Evolutionary conservation across 2,888 invertebrate genomes (phyloP).

Genomic region (Timandra comae): DNA sequence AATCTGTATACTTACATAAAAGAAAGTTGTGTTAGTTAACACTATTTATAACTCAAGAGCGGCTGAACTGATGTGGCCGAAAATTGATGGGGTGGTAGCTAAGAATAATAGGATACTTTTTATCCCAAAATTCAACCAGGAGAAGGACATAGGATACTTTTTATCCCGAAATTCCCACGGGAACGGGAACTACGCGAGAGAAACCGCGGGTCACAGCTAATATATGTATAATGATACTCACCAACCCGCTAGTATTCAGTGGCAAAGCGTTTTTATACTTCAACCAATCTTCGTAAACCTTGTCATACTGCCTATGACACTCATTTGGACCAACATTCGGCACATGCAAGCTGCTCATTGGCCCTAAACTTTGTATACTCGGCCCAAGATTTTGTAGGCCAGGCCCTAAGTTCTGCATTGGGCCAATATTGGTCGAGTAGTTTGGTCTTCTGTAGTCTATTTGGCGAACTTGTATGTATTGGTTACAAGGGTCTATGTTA

Average conservation of each 20-base stretch:
- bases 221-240: slow-evolving; percentile 36
- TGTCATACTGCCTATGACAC: slow-evolving; percentile 59
- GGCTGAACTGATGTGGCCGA: too few species aligned
- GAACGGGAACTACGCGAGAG: too few species aligned
- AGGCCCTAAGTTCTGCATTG: slow-evolving; percentile 43
- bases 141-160: too few species aligned
- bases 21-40: too few species aligned
- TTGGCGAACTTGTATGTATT: slow-evolving; percentile 61
- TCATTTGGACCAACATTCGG: slow-evolving; percentile 41
- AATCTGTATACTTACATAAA: too few species aligned
- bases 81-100: too few species aligned
- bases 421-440: slow-evolving; percentile 35
- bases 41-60: too few species aligned
- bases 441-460: slow-evolving; percentile 53
- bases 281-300: slow-evolving; percentile 75
- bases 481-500: slow-evolving; percentile 53
- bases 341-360: slow-evolving; percentile 42
- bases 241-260: slow-evolving; percentile 62
- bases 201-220: too few species aligned
- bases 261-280: slow-evolving; percentile 71
- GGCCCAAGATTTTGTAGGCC: slow-evolving; percentile 32
- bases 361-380: slow-evolving; percentile 40
- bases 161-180: too few species aligned
- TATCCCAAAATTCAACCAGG: too few species aligned
- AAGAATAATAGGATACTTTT: too few species aligned